phyloP scores from a whole-genome alignment of 1,140 invertebrate species.

The Pristionchus pacificus region DNA sequence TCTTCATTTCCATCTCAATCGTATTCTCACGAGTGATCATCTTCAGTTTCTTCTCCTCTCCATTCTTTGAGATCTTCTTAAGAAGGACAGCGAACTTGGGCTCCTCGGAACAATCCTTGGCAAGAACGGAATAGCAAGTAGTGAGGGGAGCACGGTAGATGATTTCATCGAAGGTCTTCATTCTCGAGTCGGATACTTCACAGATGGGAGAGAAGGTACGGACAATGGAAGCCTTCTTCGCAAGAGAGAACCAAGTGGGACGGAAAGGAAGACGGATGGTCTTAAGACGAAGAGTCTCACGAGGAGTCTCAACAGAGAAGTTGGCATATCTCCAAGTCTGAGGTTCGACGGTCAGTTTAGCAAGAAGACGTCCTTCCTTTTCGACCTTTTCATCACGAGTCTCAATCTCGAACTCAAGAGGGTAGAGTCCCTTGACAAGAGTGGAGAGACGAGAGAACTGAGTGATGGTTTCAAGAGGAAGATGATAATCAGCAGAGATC shows the following conservation, averaged over 20 bases:
- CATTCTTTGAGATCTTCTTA: slow-evolving; percentile 18
- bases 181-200: slow-evolving; percentile 13
- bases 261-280: slow-evolving; percentile 23
- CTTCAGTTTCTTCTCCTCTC: slow-evolving; percentile 24
- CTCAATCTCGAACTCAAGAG: slow-evolving; percentile 20
- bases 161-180: slow-evolving; percentile 39
- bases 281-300: slow-evolving; percentile 14
- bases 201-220: slow-evolving; percentile 18
- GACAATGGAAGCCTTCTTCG: slow-evolving; percentile 8
- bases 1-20: slow-evolving; percentile 12
- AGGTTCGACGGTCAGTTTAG: slow-evolving; percentile 41
- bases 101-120: slow-evolving; percentile 31
- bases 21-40: slow-evolving; percentile 12
- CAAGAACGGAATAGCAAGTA: too few species aligned
- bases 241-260: slow-evolving; percentile 21
- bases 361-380: neutral
- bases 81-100: too few species aligned
- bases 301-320: slow-evolving; percentile 40
- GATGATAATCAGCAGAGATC: slow-evolving; percentile 22
- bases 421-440: slow-evolving; percentile 32
- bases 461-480: slow-evolving; percentile 23
- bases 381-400: slow-evolving; percentile 20
- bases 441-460: slow-evolving; percentile 19
- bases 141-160: slow-evolving; percentile 33
- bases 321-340: slow-evolving; percentile 37